Percentiles rank a stretch among this genome's conserved stretches.
Conservation (phyloP, 2,113 vertebrate genomes). For the Nansenia antarctica region DNA sequence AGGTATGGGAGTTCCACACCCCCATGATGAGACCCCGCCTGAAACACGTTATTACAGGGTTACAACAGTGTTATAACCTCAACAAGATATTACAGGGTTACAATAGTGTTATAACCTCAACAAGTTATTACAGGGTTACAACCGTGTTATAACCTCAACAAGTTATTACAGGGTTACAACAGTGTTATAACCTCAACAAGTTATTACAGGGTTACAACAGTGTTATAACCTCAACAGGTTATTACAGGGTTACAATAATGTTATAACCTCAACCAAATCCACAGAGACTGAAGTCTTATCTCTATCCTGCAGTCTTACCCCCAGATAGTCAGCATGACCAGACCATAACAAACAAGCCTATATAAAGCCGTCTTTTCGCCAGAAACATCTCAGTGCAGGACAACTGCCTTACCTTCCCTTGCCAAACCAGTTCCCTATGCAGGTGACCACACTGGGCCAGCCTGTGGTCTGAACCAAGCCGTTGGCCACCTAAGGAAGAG, state of each 20-base stretch:
- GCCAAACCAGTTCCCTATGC: conserved; percentile 95
- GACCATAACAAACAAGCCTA: no score
- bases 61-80: background rate
- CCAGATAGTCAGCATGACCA: no score
- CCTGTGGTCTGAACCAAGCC: conserved; percentile 94
- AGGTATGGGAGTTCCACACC: conserved; percentile 97
- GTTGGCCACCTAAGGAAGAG: conserved; percentile 79
- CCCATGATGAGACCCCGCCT: conserved; percentile 96
- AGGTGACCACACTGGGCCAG: conserved; percentile 93
- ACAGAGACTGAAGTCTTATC: no score
- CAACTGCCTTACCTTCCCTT: conserved; percentile 86
- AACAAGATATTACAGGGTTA: background rate
- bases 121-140: background rate
- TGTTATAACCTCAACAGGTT: background rate
- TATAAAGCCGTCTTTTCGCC: no score
- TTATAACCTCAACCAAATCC: no score
- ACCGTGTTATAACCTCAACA: background rate
- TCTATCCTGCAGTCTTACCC: no score
- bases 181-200: background rate
- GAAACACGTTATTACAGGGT: background rate
- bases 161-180: background rate
- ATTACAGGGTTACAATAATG: no score
- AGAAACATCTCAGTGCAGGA: background rate
- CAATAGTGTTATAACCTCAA: no score
- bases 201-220: background rate